These are phyloP conservation scores for Caerostris darwini DNA, from an alignment of 1,140 invertebrate genomes.

Conservation along the genomic window DNA sequence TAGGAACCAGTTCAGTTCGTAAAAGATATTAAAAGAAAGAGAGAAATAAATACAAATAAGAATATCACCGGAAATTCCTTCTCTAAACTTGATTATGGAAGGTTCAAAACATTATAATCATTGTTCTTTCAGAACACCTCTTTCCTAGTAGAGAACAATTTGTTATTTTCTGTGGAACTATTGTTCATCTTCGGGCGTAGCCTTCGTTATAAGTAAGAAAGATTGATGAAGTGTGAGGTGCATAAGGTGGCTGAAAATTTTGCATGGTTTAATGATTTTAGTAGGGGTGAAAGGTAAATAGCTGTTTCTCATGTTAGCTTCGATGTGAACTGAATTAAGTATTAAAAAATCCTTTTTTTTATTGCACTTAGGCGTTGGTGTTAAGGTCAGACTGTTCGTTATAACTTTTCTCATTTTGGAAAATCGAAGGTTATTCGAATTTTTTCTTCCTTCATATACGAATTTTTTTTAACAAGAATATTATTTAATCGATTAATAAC, in stretches of 20 bases:
- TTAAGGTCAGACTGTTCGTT: not conserved
- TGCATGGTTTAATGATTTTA: conserved; percentile 36
- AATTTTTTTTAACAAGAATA: too few relatives aligned
- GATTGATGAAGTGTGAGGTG: conserved; percentile 28
- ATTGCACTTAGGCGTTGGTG: not conserved
- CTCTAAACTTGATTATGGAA: conserved; percentile 22
- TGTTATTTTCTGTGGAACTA: conserved; percentile 46
- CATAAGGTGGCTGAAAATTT: conserved; percentile 16
- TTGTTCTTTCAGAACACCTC: not conserved
- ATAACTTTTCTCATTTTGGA: not conserved
- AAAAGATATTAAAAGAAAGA: not conserved
- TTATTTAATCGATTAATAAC: too few relatives aligned
- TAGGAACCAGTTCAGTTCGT: conserved; percentile 13
- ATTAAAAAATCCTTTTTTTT: not conserved
- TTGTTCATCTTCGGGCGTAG: conserved; percentile 49
- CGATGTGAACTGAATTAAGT: not conserved
- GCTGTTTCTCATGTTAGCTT: not conserved
- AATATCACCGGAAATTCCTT: conserved; percentile 52
- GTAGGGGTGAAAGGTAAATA: conserved; percentile 3
- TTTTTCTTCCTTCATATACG: not conserved
- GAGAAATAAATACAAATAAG: not conserved
- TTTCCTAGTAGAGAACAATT: not conserved
- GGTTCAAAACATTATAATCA: conserved; percentile 46
- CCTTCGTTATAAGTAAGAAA: conserved; percentile 28
- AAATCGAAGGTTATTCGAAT: not conserved